A percentile compares a stretch with the other conserved stretches of the same genome.
These are phyloP conservation scores for Hermetia illucens DNA, from an alignment of 1,140 invertebrate genomes.

Conservation along the genomic window DNA sequence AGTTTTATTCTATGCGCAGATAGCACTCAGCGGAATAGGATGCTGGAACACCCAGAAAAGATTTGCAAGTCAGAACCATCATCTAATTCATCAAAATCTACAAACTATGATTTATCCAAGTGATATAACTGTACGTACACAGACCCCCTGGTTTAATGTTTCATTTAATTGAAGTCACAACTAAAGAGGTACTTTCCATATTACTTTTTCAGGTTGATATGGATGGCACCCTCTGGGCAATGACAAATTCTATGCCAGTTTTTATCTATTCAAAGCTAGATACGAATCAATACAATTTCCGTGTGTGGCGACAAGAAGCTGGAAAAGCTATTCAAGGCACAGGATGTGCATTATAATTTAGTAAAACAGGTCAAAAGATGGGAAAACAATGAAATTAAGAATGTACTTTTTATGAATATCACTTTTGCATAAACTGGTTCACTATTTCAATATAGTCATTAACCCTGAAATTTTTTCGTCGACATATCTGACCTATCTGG, in stretches of 20 bases:
- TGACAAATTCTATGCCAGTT: slow-evolving; percentile 42
- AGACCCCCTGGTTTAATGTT: too few relatives aligned
- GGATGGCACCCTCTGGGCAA: slow-evolving; percentile 39
- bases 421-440: too few relatives aligned
- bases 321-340: slow-evolving; percentile 17
- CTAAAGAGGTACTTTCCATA: too few relatives aligned
- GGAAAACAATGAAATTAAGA: too few relatives aligned
- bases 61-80: slow-evolving; percentile 39
- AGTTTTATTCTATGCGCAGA: slow-evolving; percentile 49
- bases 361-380: too few relatives aligned
- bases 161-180: too few relatives aligned
- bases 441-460: too few relatives aligned
- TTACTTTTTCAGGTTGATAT: slow-evolving; percentile 30
- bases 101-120: slow-evolving; percentile 47
- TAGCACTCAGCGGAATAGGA: slow-evolving; percentile 47
- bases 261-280: slow-evolving; percentile 42
- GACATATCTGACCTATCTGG: too few relatives aligned
- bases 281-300: slow-evolving; percentile 40
- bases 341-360: too few relatives aligned
- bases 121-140: slow-evolving; percentile 22
- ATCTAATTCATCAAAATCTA: slow-evolving; percentile 39
- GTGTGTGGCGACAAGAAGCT: slow-evolving; percentile 31
- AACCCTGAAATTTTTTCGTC: too few relatives aligned
- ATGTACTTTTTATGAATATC: too few relatives aligned
- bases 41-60: slow-evolving; percentile 49